Evolutionary conservation across 92 coral and sea anemone species (phyloP), one percentile per base, ranked within the genome.

Genomic region (Epizoanthus rinbou): DNA sequence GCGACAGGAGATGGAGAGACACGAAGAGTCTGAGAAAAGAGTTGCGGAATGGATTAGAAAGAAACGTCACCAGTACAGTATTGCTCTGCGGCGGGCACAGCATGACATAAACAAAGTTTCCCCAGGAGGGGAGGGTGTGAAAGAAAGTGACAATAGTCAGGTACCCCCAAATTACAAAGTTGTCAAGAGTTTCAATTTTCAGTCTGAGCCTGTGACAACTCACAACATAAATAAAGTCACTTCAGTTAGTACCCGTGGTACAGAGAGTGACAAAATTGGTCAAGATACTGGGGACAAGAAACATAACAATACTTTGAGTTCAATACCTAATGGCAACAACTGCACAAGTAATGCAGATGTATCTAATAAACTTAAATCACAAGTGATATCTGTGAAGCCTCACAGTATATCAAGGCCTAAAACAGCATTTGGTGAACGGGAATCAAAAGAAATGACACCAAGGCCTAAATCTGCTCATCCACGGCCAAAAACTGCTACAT

Each of bases 81-180:
- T 19, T 8, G 24, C 81, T 19, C 87, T 91, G 13, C 83, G 91
- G 59, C 71, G 37, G 28, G 56, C 84, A 25, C 81, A 88, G 67
- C 80, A 63, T 53, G 91, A 82, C 57, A 89, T 76, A 37, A 86
- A 80, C 78, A 91, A 82, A 85, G 69, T 91, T 13, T 57, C 86
- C 35, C 93, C 97, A 39, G 73, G 86, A 19, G 84, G 89, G 21
- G 80, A 47, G 78, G 86, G 65, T 3, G 33, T 28, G 41, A 79
- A 82, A 24, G 81, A 82, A 54, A 57, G 54, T 35, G n/a, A 54
- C 39, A 64, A 60, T 37, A 75, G 47, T 45, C 72, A 79, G 28
- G 87, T 87, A 53, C 91, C 93, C 69, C 85, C 90, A 59, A 88
- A 86, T 81, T 93, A 93, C 62, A 86, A 68, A 54, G 97, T 91